These are phyloP conservation scores for Notolepis coatsorum DNA, from an alignment of 2,797 vertebrate genomes.

Conservation along the genomic window DNA sequence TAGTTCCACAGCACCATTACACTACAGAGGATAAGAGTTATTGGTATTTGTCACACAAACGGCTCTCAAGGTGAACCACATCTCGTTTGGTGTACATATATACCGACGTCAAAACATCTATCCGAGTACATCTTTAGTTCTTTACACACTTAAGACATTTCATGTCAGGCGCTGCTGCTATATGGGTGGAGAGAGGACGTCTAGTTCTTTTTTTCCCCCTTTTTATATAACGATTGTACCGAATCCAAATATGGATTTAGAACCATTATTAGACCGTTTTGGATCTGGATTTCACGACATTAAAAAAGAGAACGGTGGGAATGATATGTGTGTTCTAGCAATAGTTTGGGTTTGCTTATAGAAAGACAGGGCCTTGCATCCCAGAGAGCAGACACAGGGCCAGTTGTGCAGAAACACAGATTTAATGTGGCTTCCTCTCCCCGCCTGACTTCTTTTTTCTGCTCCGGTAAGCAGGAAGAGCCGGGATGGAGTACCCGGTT, in stretches of 20 bases:
- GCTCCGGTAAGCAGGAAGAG: constrained; percentile 67
- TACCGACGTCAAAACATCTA: constrained; percentile 6
- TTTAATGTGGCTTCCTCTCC: constrained; percentile 88
- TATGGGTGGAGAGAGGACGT: not conserved
- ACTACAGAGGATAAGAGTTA: constrained; percentile 9
- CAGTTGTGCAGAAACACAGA: constrained; percentile 88
- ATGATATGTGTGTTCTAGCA: not conserved
- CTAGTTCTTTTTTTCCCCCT: not conserved
- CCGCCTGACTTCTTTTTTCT: constrained; percentile 86
- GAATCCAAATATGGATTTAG: not conserved
- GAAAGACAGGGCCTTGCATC: constrained; percentile 66
- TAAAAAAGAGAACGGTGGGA: not conserved
- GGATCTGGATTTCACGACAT: not conserved
- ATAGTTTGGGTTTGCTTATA: constrained; percentile 52
- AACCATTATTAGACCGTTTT: too few species aligned
- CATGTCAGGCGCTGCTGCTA: too few species aligned
- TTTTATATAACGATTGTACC: constrained; percentile 2
- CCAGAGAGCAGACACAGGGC: constrained; percentile 80
- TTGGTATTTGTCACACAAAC: not conserved
- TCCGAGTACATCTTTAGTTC: constrained; percentile 4
- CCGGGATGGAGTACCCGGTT: constrained; percentile 54
- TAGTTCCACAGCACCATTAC: constrained; percentile 43
- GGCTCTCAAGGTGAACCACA: constrained; percentile 53
- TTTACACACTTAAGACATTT: constrained; percentile 20
- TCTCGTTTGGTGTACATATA: constrained; percentile 52